These are phyloP conservation scores for Epicauta chinensis DNA, from an alignment of 1,140 invertebrate species.

Conservation along the genomic window DNA sequence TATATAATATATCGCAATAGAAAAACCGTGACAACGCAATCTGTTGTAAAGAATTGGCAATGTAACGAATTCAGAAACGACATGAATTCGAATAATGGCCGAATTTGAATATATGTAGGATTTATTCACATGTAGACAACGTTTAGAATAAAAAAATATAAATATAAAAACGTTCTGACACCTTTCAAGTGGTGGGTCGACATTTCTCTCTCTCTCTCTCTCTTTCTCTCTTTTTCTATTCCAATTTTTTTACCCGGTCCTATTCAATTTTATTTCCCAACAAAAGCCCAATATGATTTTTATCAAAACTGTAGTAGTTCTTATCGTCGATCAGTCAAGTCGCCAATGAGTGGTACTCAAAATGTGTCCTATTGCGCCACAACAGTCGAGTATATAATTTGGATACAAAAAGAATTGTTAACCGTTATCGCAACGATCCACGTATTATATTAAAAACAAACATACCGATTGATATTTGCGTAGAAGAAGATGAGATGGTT, in stretches of 20 bases:
- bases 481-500: constrained; percentile 10
- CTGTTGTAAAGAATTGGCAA: no score
- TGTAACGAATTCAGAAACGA: no score
- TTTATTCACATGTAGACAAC: background rate
- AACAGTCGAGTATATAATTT: constrained; percentile 13
- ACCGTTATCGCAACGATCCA: no score
- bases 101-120: no score
- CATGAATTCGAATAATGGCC: no score
- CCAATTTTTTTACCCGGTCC: no score
- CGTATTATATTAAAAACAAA: constrained; percentile 6
- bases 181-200: no score
- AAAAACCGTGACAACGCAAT: no score
- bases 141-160: background rate
- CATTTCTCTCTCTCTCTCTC: no score
- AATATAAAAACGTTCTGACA: background rate
- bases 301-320: background rate
- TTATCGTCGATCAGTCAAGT: constrained; percentile 22
- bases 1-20: no score
- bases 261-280: no score
- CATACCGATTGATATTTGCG: constrained; percentile 15
- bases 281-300: background rate
- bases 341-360: constrained; percentile 20
- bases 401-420: background rate
- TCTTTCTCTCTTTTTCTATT: no score
- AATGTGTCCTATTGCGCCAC: constrained; percentile 18